A percentile compares a stretch with the other conserved stretches of the same genome.
phyloP scores from a whole-genome alignment of 1,140 invertebrate species.

The Drosophila willistoni region DNA sequence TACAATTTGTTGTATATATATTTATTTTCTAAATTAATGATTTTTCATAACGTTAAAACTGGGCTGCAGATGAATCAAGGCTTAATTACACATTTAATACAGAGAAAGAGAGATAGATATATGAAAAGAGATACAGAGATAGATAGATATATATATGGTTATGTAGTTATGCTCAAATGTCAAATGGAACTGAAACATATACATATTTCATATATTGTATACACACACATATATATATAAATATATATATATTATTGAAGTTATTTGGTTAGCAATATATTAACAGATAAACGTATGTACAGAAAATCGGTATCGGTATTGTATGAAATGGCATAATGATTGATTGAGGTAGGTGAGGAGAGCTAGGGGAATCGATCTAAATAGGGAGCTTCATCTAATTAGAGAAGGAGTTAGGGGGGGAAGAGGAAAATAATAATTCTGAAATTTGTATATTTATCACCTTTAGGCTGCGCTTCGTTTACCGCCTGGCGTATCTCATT shows the following conservation, averaged over 20 bases:
- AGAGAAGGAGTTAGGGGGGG: not conserved
- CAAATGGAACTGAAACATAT: not conserved
- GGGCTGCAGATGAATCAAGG: slow-evolving; percentile 5
- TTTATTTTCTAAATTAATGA: not conserved
- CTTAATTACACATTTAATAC: slow-evolving; percentile 8
- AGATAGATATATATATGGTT: not conserved
- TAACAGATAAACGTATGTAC: slow-evolving; percentile 10
- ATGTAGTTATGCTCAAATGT: not conserved
- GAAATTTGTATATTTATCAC: slow-evolving; percentile 83
- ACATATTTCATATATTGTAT: not conserved
- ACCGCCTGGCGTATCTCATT: slow-evolving; percentile 93
- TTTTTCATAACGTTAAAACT: not conserved
- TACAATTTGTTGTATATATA: slow-evolving; percentile 18
- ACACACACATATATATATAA: not conserved
- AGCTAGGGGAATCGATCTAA: slow-evolving; percentile 15
- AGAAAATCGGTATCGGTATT: not conserved
- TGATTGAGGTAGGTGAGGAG: slow-evolving; percentile 13
- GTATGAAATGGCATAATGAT: slow-evolving; percentile 8
- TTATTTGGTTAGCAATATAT: not conserved
- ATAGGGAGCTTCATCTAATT: slow-evolving; percentile 31
- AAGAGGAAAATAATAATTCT: not conserved
- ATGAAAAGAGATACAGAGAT: not conserved
- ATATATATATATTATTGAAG: not conserved
- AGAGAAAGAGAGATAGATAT: not conserved
- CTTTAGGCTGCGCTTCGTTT: slow-evolving; percentile 92